Conservation (phyloP, 2,113 vertebrate genomes). For the Syngnathus scovelli region DNA sequence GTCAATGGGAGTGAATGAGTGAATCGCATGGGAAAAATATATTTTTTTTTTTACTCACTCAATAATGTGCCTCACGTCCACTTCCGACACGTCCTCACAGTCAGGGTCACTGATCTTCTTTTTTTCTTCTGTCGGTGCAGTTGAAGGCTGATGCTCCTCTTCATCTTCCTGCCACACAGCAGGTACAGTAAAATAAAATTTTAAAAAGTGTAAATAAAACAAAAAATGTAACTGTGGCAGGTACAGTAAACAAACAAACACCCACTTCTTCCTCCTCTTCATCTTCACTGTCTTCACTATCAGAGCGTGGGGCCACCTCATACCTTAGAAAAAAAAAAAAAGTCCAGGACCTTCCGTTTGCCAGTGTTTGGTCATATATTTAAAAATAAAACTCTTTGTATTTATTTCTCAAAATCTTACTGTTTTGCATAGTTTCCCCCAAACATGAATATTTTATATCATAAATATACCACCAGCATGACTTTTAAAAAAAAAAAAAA, state of each 20-base stretch:
- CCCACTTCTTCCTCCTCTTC: constrained; percentile 83
- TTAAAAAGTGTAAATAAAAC: background rate
- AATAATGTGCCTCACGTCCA: constrained; percentile 87
- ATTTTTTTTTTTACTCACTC: constrained; percentile 79
- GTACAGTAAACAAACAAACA: constrained; percentile 1
- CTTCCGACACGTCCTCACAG: constrained; percentile 87
- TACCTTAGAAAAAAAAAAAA: constrained; percentile 68
- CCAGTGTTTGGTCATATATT: no score
- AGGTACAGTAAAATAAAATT: background rate
- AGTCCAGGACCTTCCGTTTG: background rate
- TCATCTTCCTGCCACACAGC: constrained; percentile 77
- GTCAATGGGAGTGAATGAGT: background rate
- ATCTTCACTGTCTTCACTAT: constrained; percentile 92
- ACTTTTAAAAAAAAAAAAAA: no score
- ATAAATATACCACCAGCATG: no score
- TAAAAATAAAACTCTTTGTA: no score
- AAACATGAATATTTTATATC: no score
- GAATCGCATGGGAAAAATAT: background rate
- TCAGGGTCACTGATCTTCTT: constrained; percentile 92
- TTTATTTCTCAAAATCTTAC: no score
- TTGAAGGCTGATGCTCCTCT: constrained; percentile 74
- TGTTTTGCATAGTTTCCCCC: no score
- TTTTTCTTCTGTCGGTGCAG: constrained; percentile 74
- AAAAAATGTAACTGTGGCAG: no score
- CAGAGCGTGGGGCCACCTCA: constrained; percentile 90